Evolutionary conservation across 2,113 vertebrate genomes (phyloP), one percentile per base, ranked within the genome.

Genomic region (Eretmochelys imbricata): DNA sequence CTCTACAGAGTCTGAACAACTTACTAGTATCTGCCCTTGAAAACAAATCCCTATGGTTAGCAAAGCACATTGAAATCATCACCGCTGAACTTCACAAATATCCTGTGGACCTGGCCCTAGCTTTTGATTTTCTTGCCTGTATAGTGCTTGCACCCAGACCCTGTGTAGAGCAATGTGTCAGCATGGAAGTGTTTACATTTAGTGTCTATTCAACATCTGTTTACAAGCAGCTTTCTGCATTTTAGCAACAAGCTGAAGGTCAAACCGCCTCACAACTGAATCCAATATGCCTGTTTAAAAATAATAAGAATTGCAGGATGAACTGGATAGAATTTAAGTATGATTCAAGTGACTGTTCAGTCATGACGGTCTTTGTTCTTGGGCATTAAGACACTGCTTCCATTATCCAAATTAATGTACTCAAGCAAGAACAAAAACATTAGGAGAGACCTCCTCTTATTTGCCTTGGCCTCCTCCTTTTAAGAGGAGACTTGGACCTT

Each of bases 1-100:
- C 10, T 49, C 49, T 49, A 11, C 88, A 46, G 84, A 8, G 55
- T 93, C 83, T 35, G 89, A 88, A 85, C 80, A 76, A 79, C 42
- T 95, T 97, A 95, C 89, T 97, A 96, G 93, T 83, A 65, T 11
- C 89, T 93, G 92, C 69, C 94, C 94, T 95, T 96, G 92, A 89
- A 95, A 89, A 65, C 22, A 81, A 72, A 88, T 78, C 22, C 55
- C 87, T 46, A 19, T 20, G 80, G 62, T 59, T 2, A 35, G 81
- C 57, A 83, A 82, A 49, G 89, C 57, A 10, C 0, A 0, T 4
- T 55, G 90, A 48, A 93, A 49, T 4, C 16, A 50, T 4, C 14
- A 20, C 62, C 49, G 84, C 84, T 76, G 88, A 91, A 62, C 82
- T 20, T 79, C 57, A 69, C 84, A 84, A 59, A 53, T 1, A 53